phyloP scores from a whole-genome alignment of 2,888 invertebrate genomes.

The Lepidocyrtoides sp. region DNA sequence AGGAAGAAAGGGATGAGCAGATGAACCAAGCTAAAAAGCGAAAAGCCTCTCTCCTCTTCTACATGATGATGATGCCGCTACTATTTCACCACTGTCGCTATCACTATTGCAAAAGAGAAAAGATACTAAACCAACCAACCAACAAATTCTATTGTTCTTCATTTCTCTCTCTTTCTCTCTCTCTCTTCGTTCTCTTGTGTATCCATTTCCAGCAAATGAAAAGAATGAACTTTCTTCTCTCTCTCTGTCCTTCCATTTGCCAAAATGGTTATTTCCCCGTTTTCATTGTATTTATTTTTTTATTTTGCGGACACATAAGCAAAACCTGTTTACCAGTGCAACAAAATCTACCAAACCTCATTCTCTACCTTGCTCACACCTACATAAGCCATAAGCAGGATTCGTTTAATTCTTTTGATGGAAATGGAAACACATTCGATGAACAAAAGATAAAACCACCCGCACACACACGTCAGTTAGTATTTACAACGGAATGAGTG shows the following conservation, averaged over 20 bases:
- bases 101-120: no score
- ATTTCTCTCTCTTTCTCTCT: neutral
- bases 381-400: neutral
- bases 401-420: constrained; percentile 21
- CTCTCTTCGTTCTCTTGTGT: neutral
- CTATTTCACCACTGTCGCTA: no score
- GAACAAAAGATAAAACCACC: neutral
- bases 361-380: neutral
- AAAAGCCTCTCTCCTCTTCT: neutral
- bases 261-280: constrained; percentile 38
- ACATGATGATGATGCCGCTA: no score
- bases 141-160: constrained; percentile 56
- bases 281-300: constrained; percentile 37
- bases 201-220: constrained; percentile 5
- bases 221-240: constrained; percentile 5
- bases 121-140: constrained; percentile 44
- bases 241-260: no score
- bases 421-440: neutral
- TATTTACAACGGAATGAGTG: constrained; percentile 4
- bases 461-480: neutral
- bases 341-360: neutral
- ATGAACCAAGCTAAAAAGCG: constrained; percentile 50
- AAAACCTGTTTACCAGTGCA: neutral
- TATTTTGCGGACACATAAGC: constrained; percentile 8
- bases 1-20: constrained; percentile 5